Evolutionary conservation across 2,113 vertebrate species (phyloP), one percentile per base, ranked within the genome.

Genomic region (Chrysemys picta): DNA sequence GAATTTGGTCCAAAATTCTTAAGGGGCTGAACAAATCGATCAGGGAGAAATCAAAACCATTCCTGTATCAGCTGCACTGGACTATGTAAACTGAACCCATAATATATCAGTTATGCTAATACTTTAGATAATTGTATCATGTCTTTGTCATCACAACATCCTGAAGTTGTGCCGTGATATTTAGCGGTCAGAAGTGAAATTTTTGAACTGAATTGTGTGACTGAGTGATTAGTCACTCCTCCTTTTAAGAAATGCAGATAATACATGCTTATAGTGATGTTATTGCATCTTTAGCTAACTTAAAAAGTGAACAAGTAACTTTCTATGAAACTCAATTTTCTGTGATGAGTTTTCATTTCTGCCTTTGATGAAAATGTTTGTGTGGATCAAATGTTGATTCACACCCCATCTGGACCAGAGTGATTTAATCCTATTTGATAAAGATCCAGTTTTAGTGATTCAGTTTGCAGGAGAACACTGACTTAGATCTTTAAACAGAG

Each of bases 271-370:
- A 79, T 65, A n/a, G n/a, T 62, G 13, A 84, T 57, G 29, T 87
- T 54, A 78, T 87, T 76, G 82, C 21, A 85, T 72, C 79, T 53
- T 85, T 62, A 22, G 38, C 80, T 14, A 90, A 24, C 62, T 94
- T n/a, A 90, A 85, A 95, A 81, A 38, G 1, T 14, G 76, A 2
- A 1, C 19, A 42, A n/a, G 53, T 25, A 65, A 79, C 38, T 84
- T 49, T 12, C 57, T 24, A 38, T 42, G 49, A 82, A 87, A n/a
- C 10, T 1, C 0, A 19, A 49, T 90, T 95, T 80, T 81, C 25
- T 31, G 78, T 29, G 27, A 88, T 82, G 0, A 90, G 49, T 4
- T 94, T 91, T 57, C 45, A 47, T 85, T 92, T 93, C 52, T 96
- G 52, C 24, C 69, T 27, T 17, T 29, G 4, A 29, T 72, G 1